Evolutionary conservation across 2,113 vertebrate genomes (phyloP), one percentile per base, ranked within the genome.

Genomic region (Ifrita kowaldi): DNA sequence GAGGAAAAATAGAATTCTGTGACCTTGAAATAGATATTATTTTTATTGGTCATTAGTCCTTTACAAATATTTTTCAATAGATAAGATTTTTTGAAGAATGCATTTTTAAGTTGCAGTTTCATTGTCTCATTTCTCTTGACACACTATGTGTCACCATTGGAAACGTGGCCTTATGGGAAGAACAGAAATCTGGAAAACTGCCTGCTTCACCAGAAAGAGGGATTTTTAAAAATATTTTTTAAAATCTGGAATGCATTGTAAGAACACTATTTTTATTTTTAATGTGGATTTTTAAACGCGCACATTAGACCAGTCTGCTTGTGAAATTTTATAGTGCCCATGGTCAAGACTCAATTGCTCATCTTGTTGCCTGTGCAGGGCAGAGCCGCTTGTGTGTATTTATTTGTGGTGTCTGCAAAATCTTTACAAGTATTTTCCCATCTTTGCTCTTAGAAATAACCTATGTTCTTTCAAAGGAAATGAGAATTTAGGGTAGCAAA

Each of bases 341-440:
- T 0, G 11, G 62, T 6, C 47, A 18, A 63, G 44, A 20, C 22
- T 10, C 2, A 27, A 3, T 14, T 2, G 6, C 35, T 79, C 28
- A 3, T 8, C 2, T 1, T 18, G 22, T 9, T 26, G 15, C 27
- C 42, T 10, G 35, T 2, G 10, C 30, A 16, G 59, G 33, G 32
- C 16, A 17, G 39, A 41, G 14, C 19, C 0, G 0, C 20, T 42
- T 14, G 9, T 4, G 11, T 0, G 2, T 3, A 37, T 59, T 84
- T 88, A 44, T 47, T 68, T 47, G 42, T 11, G 23, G 22, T 1
- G 46, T 7, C 75, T 39, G 26, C 18, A 57, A 81, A 53, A 42
- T 7, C 39, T 60, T 44, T 7, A 11, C 9, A 16, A 70, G 10
- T 7, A 47, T 52, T 90, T 70, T 24, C 33, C 9, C 19, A 11